These are phyloP conservation scores for Macrobrachium nipponense DNA, from an alignment of 1,140 invertebrate genomes.

Conservation along the genomic window DNA sequence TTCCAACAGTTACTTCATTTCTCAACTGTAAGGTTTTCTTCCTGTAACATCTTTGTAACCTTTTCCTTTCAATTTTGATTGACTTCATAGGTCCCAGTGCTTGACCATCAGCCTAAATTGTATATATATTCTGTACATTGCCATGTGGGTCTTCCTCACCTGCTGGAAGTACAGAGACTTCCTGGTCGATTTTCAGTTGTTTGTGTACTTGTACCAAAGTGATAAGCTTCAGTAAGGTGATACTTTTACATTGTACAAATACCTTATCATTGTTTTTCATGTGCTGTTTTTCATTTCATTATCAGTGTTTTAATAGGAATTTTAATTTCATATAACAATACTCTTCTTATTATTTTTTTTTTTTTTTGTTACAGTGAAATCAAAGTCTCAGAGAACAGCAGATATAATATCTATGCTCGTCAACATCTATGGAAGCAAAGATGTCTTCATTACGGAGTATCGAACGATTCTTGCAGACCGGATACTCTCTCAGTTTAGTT, in stretches of 20 bases:
- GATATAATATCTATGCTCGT: conserved; percentile 99
- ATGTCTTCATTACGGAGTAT: conserved; percentile 99
- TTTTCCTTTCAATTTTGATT: too few species aligned
- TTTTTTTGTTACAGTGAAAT: conserved; percentile 45
- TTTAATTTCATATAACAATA: neutral
- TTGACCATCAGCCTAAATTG: too few species aligned
- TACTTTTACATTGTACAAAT: neutral
- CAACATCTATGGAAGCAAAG: conserved; percentile 98
- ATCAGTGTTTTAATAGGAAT: too few species aligned
- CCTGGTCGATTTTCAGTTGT: too few species aligned
- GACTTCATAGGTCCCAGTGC: too few species aligned
- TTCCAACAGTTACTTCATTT: too few species aligned
- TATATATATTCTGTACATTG: neutral
- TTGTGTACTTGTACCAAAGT: neutral
- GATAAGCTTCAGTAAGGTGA: neutral
- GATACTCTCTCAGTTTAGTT: conserved; percentile 86
- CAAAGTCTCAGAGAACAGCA: conserved; percentile 72
- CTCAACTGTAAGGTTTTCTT: too few species aligned
- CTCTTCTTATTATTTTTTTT: neutral
- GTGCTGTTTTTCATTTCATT: neutral
- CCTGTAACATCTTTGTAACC: too few species aligned
- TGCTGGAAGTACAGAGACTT: too few species aligned
- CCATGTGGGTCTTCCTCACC: neutral
- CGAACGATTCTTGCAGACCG: conserved; percentile 92
- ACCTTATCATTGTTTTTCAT: neutral